A percentile compares a stretch with the other conserved stretches of the same genome.
Evolutionary conservation across 2,797 vertebrate species (phyloP).

Genomic region (Rhinophrynus dorsalis): DNA sequence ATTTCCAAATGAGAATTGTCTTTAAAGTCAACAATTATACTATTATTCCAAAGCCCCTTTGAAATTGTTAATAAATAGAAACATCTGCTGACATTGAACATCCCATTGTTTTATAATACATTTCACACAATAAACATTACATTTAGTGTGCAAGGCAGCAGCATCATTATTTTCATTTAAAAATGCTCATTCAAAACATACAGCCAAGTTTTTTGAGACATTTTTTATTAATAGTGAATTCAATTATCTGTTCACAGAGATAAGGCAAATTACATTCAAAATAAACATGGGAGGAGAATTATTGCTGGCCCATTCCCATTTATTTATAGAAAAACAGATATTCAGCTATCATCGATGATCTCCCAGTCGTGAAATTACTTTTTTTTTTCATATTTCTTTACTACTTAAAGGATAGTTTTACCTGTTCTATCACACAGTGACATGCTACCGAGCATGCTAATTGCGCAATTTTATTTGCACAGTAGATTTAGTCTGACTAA

Average conservation of each 20-base stretch:
- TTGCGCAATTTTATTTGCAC: constrained; percentile 13
- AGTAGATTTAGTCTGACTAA: constrained; percentile 2
- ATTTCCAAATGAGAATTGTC: too few species aligned
- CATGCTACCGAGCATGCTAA: constrained; percentile 37
- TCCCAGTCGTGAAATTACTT: constrained; percentile 46
- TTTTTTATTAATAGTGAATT: constrained; percentile 43
- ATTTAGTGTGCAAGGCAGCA: too few species aligned
- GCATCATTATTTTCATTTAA: constrained; percentile 1
- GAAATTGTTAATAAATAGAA: too few species aligned
- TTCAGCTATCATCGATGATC: constrained; percentile 45
- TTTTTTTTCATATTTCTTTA: constrained; percentile 40
- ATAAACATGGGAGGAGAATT: constrained; percentile 38
- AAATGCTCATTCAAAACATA: constrained; percentile 17
- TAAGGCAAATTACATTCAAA: constrained; percentile 44
- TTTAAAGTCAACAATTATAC: too few species aligned
- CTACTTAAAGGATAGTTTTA: constrained; percentile 41
- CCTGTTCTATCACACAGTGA: constrained; percentile 29
- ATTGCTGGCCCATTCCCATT: constrained; percentile 21
- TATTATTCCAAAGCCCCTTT: too few species aligned
- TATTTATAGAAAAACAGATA: constrained; percentile 34
- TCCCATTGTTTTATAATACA: too few species aligned
- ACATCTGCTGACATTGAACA: too few species aligned
- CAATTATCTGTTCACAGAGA: constrained; percentile 38
- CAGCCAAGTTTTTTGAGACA: constrained; percentile 6
- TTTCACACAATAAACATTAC: too few species aligned